Evolutionary conservation across 2,797 vertebrate genomes (phyloP).

Genomic region (Mycteria americana): DNA sequence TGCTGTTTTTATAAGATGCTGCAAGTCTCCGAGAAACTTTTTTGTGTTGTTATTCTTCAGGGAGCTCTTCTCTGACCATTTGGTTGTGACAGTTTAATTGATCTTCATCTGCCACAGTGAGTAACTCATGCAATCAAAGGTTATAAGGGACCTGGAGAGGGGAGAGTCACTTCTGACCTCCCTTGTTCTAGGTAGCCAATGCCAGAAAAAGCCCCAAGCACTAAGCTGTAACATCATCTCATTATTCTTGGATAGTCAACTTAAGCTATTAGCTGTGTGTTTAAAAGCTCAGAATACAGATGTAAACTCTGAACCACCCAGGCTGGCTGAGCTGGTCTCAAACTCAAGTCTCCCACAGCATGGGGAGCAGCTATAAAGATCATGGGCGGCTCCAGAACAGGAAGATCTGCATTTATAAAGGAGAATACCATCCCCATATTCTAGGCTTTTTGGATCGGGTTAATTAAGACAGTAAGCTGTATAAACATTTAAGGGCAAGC

Average conservation of each 20-base stretch:
- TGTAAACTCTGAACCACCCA: conserved; percentile 45
- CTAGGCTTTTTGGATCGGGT: conserved; percentile 23
- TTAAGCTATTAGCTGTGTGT: not conserved
- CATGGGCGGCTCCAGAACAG: conserved; percentile 8
- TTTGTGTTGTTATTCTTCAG: not conserved
- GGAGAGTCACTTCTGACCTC: not conserved
- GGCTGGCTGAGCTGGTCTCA: conserved; percentile 36
- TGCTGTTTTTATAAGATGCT: not conserved
- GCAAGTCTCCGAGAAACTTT: not conserved
- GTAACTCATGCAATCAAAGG: not conserved
- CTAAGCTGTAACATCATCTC: not conserved
- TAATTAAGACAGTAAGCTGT: conserved; percentile 47
- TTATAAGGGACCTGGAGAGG: not conserved
- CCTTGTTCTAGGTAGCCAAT: not conserved
- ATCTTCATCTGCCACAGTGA: not conserved
- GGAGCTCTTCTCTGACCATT: not conserved
- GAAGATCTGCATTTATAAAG: conserved; percentile 55
- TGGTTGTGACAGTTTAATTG: not conserved
- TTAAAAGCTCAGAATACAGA: conserved; percentile 19
- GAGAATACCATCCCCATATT: conserved; percentile 1
- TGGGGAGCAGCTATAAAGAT: conserved; percentile 52
- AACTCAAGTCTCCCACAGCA: not conserved
- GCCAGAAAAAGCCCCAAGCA: not conserved
- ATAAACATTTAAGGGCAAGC: conserved; percentile 46
- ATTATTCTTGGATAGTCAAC: conserved; percentile 22